Percentiles rank a stretch among this genome's conserved stretches.
These are phyloP conservation scores for Arothron firmamentum DNA, from an alignment of 2,113 vertebrate species.

Conservation along the genomic window DNA sequence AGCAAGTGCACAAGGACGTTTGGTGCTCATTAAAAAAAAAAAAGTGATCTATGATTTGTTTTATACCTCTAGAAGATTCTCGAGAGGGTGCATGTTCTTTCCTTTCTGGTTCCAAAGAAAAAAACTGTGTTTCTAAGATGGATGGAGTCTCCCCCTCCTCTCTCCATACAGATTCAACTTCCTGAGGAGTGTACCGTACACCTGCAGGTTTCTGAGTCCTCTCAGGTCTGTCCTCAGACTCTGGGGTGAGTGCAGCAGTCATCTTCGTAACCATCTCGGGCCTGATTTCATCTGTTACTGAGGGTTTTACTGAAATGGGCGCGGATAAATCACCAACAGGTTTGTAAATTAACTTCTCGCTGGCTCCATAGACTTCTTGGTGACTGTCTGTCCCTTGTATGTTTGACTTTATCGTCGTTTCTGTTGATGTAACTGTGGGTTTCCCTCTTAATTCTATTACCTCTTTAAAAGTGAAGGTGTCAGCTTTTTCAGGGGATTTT, in stretches of 20 bases:
- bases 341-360: no score
- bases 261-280: background rate
- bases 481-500: no score
- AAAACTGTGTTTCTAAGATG: constrained; percentile 7
- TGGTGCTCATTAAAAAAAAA: constrained; percentile 50
- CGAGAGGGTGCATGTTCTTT: constrained; percentile 14
- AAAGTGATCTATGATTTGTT: constrained; percentile 48
- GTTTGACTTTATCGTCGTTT: no score
- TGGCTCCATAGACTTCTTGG: no score
- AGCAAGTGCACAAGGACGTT: constrained; percentile 10
- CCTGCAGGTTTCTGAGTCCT: constrained; percentile 8
- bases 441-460: no score
- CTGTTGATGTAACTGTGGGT: no score
- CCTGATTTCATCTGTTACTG: constrained; percentile 56
- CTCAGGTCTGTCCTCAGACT: background rate
- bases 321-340: no score
- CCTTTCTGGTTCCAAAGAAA: constrained; percentile 30
- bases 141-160: constrained; percentile 18
- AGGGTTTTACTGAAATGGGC: constrained; percentile 13
- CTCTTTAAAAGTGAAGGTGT: no score
- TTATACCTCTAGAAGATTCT: constrained; percentile 54
- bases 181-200: background rate
- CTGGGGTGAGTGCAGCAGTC: background rate
- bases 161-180: constrained; percentile 3
- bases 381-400: no score